Base-by-base conservation (phyloP, 2,888 invertebrate genomes). In the Diarsia dahlii region DNA sequence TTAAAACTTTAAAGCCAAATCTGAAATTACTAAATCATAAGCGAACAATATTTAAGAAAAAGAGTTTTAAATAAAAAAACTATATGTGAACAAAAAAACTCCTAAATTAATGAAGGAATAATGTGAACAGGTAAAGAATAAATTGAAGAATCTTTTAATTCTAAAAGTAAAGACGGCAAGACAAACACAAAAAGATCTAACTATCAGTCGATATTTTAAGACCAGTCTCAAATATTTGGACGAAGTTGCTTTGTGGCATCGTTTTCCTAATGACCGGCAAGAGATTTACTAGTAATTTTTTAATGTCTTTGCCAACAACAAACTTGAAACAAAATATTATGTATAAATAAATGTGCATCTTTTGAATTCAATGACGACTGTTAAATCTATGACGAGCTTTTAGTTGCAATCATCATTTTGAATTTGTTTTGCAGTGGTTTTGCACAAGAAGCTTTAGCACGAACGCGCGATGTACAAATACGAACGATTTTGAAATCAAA, bases 381-480 rank as follows among this genome's bases (percentile, higher is more conserved):
- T 75, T 71, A 39, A 71, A 34, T 62, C 46, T 34, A 39, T 78
- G 70, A 68, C 74, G 67, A 70, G 72, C 58, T 56, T 62, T 67
- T 20, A 46, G 45, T 28, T 28, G 71, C 68, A 65, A 34, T 46
- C 34, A 65, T 60, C 52, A 52, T 52, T 52, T n/a, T n/a, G 54
- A 45, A 63, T 72, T 78, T 73, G 65, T 74, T 34, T 66, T 39
- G 60, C n/a, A 63, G 69, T 78, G 70, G 65, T 74, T 34, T 66
- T 39, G 60, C n/a, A 46, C 46, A 60, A 68, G 74, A 52, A 9
- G 20, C 20, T 15, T 3, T 20, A 52, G 20, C 52, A 8, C 52
- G 20, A 54, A 52, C n/a, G 52, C 52, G 8, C 39, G 39, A 39
- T 39, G 8, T 39, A 39, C 39, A 39, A 39, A 39, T 39, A 8